Evolutionary conservation across 2,888 invertebrate species (phyloP), one percentile per base, ranked within the genome.

Genomic region (Cantharis flavilabris): DNA sequence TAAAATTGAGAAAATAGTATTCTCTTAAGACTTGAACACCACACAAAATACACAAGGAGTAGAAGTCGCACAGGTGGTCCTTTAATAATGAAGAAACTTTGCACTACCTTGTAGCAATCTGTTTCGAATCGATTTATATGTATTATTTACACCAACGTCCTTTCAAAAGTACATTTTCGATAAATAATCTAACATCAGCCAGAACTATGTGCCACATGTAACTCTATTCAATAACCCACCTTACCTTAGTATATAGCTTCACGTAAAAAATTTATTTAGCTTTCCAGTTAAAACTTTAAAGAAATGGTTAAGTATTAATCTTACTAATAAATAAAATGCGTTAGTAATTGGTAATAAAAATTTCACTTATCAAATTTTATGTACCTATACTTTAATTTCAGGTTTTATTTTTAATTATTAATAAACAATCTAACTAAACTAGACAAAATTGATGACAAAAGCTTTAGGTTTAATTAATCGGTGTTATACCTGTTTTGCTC

Each of bases 21-120:
- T 49, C 49, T 49, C 49, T 49, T 49, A n/a, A 49, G 49, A 49
- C 49, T 49, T 49, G 49, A 49, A 49, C 49, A 49, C 49, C 49
- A 49, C 49, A 49, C 49, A 49, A 64, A 18, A 28, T 77, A 72
- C 65, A 77, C 70, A 72, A 80, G 76, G 74, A 76, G 76, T 80
- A 76, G 75, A 76, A 76, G 80, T 80, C 74, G 79, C 80, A 82
- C 82, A 82, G 82, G 82, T 82, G 82, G 82, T 79, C 82, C 79
- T 80, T 82, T 78, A 82, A 82, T 82, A 82, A 82, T 82, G 80
- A 80, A 82, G 79, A 78, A 78, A 77, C 78, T 79, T 76, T 75
- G 78, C 78, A 78, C 77, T 76, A 76, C 78, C 79, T 77, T 79
- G 78, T 69, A 78, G 79, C 79, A 80, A 81, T 81, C 80, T 76